Conservation (phyloP, 2,113 vertebrate species). For the Equus quagga region DNA sequence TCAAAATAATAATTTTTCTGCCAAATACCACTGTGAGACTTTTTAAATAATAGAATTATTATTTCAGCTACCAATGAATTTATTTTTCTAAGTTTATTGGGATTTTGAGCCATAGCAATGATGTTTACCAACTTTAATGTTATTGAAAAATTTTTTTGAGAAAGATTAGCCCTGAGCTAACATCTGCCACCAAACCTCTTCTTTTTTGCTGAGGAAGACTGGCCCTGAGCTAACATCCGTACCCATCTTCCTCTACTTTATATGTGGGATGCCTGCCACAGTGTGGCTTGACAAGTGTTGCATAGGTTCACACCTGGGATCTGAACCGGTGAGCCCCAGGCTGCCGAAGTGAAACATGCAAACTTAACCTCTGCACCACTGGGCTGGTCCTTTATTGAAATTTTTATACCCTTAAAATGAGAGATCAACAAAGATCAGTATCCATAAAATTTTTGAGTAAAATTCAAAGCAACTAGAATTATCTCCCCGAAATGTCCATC, state of each 20-base stretch:
- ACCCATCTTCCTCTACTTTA: too few species aligned
- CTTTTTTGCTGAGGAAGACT: too few species aligned
- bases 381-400: not conserved
- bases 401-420: not conserved
- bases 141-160: not conserved
- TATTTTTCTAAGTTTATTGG: not conserved
- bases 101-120: not conserved
- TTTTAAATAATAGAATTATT: not conserved
- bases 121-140: not conserved
- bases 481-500: not conserved
- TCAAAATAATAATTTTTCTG: not conserved
- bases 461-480: conserved; percentile 3
- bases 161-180: too few species aligned
- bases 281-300: too few species aligned
- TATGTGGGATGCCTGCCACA: too few species aligned
- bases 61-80: not conserved
- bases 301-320: too few species aligned
- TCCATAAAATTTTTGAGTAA: not conserved
- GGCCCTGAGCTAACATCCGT: too few species aligned
- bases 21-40: not conserved
- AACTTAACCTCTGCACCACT: too few species aligned
- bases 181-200: too few species aligned
- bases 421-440: not conserved
- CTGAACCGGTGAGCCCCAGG: too few species aligned
- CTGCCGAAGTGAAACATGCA: too few species aligned